A percentile compares a stretch with the other conserved stretches of the same genome.
Conservation (phyloP, 2,113 vertebrate genomes). For the Anoplopoma fimbria region DNA sequence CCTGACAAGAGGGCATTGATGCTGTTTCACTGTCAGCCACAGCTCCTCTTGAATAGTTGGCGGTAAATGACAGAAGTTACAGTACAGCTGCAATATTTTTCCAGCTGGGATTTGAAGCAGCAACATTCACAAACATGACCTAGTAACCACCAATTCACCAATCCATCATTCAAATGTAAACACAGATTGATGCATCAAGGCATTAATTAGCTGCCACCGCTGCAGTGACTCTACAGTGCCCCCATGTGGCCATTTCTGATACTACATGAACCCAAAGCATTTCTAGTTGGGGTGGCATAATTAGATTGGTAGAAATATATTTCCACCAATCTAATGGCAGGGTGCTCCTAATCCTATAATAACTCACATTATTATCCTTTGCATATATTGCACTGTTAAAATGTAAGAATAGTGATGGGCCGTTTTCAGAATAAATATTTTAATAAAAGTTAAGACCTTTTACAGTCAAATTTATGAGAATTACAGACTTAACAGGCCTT, state of each 20-base stretch:
- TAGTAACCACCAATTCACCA: slow-evolving; percentile 5
- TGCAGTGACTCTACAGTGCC: slow-evolving; percentile 3
- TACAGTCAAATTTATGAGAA: neutral
- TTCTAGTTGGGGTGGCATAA: no score
- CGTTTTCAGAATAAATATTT: neutral
- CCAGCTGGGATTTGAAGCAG: neutral
- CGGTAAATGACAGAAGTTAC: neutral
- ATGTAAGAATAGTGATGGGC: neutral
- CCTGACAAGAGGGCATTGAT: neutral
- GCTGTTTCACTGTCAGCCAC: neutral
- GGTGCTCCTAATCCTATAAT: neutral
- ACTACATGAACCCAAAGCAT: neutral
- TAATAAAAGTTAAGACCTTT: neutral
- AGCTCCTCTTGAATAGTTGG: neutral
- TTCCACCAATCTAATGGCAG: neutral
- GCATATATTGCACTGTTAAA: neutral
- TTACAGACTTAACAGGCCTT: neutral
- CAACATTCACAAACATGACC: neutral
- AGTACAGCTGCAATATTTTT: neutral
- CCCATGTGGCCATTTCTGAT: slow-evolving; percentile 27
- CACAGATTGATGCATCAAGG: neutral
- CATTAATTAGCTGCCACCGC: neutral
- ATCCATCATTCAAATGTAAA: neutral
- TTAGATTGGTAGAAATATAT: no score
- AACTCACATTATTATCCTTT: neutral